These are phyloP conservation scores for Copidosoma floridanum DNA, from an alignment of 1,140 invertebrate genomes.

Conservation along the genomic window DNA sequence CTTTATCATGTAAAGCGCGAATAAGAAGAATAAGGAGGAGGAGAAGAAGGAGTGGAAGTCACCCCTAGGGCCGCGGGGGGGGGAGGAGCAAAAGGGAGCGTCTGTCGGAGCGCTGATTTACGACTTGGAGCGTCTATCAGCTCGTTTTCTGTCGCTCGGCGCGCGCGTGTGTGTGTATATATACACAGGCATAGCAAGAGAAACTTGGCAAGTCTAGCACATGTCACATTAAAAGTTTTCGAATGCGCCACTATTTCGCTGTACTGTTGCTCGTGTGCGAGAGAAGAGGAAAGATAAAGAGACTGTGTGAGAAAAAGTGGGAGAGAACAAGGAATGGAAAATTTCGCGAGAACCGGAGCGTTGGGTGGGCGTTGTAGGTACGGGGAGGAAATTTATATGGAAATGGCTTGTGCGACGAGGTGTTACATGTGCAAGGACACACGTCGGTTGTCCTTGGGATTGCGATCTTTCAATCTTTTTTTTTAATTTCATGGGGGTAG, in stretches of 20 bases:
- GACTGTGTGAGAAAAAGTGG: neutral
- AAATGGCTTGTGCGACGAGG: neutral
- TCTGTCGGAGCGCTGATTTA: constrained; percentile 15
- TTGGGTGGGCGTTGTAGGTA: too few relatives aligned
- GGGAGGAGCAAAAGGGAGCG: neutral
- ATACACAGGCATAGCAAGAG: constrained; percentile 20
- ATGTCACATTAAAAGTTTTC: constrained; percentile 42
- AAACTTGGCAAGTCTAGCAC: constrained; percentile 36
- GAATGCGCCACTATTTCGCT: too few relatives aligned
- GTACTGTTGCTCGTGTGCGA: constrained; percentile 29
- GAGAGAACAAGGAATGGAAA: neutral
- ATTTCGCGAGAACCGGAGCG: too few relatives aligned
- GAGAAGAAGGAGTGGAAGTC: neutral
- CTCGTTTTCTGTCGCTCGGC: constrained; percentile 27
- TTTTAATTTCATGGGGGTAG: too few relatives aligned
- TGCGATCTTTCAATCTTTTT: too few relatives aligned
- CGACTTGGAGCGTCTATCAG: neutral
- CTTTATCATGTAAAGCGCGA: constrained; percentile 16
- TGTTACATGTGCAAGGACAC: too few relatives aligned
- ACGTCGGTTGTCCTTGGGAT: too few relatives aligned
- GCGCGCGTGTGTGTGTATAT: constrained; percentile 10
- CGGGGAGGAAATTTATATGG: neutral
- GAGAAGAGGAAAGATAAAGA: neutral
- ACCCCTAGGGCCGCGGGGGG: too few relatives aligned
- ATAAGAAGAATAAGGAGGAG: neutral